Percentiles rank a stretch among this genome's conserved stretches.
Evolutionary conservation across 2,888 invertebrate species (phyloP).

Genomic region (Hydropsyche betteni): DNA sequence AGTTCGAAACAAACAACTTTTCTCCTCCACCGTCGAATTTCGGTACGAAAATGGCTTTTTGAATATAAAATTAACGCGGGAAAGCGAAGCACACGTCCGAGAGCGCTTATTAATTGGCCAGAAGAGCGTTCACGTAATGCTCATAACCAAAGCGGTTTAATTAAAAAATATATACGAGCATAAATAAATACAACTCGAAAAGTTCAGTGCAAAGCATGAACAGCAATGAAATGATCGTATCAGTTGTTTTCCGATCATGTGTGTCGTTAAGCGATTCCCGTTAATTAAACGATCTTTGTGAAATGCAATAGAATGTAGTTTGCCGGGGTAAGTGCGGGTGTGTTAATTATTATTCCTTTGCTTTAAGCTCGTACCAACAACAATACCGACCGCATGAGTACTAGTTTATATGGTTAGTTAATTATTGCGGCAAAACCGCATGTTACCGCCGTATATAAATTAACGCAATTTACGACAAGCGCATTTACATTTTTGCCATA

Average conservation of each 20-base stretch:
- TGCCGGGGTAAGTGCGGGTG: too few species aligned
- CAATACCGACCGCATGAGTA: slow-evolving; percentile 11
- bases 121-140: slow-evolving; percentile 11
- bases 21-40: slow-evolving; percentile 44
- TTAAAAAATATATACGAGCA: slow-evolving; percentile 1
- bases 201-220: too few species aligned
- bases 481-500: slow-evolving; percentile 1
- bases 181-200: too few species aligned
- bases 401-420: slow-evolving; percentile 25
- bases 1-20: slow-evolving; percentile 45
- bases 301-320: too few species aligned
- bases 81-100: neutral
- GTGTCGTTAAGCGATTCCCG: too few species aligned
- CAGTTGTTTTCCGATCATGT: too few species aligned
- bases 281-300: too few species aligned
- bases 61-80: slow-evolving; percentile 32
- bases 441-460: neutral
- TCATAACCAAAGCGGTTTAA: slow-evolving; percentile 9
- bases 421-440: slow-evolving; percentile 19
- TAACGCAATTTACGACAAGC: slow-evolving; percentile 1
- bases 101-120: slow-evolving; percentile 23
- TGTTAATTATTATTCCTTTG: slow-evolving; percentile 20
- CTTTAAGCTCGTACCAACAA: slow-evolving; percentile 10
- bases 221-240: too few species aligned
- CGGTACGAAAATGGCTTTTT: slow-evolving; percentile 31